Evolutionary conservation across 2,888 invertebrate genomes (phyloP).

Genomic region (Poecilus cupreus): DNA sequence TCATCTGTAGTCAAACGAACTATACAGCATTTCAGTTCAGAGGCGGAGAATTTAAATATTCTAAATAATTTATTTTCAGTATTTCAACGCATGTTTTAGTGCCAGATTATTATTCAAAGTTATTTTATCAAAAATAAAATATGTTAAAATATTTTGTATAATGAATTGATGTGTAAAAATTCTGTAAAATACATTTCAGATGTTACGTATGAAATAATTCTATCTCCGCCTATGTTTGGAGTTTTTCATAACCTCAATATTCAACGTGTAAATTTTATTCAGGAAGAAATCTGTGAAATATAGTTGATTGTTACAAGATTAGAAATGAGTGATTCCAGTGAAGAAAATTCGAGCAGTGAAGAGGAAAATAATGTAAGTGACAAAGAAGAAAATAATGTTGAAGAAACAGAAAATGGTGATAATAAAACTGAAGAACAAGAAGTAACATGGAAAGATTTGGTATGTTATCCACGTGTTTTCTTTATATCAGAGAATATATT

Average conservation of each 20-base stretch:
- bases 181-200: not conserved
- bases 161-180: too few species aligned
- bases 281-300: slow-evolving; percentile 26
- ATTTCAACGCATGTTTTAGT: too few species aligned
- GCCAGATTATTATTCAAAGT: too few species aligned
- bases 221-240: not conserved
- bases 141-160: too few species aligned
- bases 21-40: not conserved
- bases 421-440: slow-evolving; percentile 65
- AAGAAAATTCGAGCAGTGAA: slow-evolving; percentile 55
- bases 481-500: not conserved
- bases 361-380: slow-evolving; percentile 58
- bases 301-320: not conserved
- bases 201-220: not conserved
- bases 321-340: slow-evolving; percentile 28
- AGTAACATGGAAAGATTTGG: slow-evolving; percentile 76
- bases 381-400: slow-evolving; percentile 46
- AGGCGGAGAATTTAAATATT: not conserved
- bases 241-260: not conserved
- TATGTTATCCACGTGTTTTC: slow-evolving; percentile 67
- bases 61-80: not conserved
- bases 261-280: not conserved
- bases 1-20: not conserved
- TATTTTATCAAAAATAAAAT: too few species aligned
- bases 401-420: slow-evolving; percentile 52